Percentiles rank a stretch among this genome's conserved stretches.
Evolutionary conservation across 2,113 vertebrate genomes (phyloP).

Genomic region (Eulemur macaco): DNA sequence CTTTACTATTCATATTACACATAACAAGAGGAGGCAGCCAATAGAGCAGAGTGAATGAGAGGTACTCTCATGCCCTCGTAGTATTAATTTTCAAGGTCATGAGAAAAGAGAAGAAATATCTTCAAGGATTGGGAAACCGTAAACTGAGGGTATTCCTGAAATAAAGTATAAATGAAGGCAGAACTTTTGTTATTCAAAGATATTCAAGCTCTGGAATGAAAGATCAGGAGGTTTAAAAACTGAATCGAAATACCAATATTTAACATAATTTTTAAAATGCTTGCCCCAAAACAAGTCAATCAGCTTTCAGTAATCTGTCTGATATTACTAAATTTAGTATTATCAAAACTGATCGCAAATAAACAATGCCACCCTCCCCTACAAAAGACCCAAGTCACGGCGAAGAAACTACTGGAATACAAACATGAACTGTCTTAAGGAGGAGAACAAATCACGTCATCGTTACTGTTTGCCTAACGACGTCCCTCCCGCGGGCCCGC

Average conservation of each 20-base stretch:
- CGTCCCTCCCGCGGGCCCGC: fast-evolving
- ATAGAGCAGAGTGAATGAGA: background rate
- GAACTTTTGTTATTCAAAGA: background rate
- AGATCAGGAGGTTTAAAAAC: background rate
- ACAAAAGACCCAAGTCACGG: background rate
- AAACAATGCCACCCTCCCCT: background rate
- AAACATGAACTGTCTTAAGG: background rate
- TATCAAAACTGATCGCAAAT: background rate
- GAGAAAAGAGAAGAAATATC: background rate
- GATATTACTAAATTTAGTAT: background rate
- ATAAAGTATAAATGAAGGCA: background rate
- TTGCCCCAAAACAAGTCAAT: background rate
- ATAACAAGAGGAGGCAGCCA: background rate
- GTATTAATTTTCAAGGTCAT: slow-evolving; percentile 3
- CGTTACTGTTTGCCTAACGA: background rate
- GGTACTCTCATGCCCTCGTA: background rate
- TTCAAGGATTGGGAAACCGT: background rate
- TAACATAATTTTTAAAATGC: background rate
- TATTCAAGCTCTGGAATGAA: background rate
- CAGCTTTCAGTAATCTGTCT: background rate
- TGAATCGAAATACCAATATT: background rate
- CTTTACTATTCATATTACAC: background rate
- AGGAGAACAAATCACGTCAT: background rate
- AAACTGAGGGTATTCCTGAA: background rate
- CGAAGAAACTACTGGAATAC: background rate